Conservation (phyloP, 2,888 invertebrate species). For the Prosapia bicincta region DNA sequence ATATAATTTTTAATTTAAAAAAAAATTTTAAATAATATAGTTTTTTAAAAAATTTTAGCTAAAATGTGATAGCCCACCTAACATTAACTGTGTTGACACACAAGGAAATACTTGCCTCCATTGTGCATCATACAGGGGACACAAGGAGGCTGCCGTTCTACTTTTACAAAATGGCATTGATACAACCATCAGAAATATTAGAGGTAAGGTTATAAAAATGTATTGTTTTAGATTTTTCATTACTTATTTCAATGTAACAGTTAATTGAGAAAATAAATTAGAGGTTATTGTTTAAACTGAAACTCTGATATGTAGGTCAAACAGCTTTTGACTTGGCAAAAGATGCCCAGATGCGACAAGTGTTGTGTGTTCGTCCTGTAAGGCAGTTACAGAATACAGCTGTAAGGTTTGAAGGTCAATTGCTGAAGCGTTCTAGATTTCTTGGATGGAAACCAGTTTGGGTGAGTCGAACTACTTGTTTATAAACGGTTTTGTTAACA, state of each 20-base stretch:
- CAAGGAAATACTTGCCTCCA: constrained; percentile 65
- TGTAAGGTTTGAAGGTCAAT: constrained; percentile 59
- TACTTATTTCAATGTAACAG: too few species aligned
- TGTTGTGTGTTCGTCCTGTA: constrained; percentile 60
- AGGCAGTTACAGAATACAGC: constrained; percentile 57
- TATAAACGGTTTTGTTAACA: too few species aligned
- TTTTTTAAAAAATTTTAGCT: constrained; percentile 47
- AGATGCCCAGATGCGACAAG: constrained; percentile 60
- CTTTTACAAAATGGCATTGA: constrained; percentile 64
- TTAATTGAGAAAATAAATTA: too few species aligned
- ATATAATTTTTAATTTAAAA: not conserved
- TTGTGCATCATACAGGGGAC: constrained; percentile 62
- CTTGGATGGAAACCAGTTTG: constrained; percentile 63
- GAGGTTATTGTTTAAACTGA: too few species aligned
- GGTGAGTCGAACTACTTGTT: too few species aligned
- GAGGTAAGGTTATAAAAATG: constrained; percentile 53
- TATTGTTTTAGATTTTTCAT: too few species aligned
- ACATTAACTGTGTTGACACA: constrained; percentile 60
- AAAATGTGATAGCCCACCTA: constrained; percentile 54
- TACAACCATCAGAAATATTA: constrained; percentile 56
- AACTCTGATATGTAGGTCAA: constrained; percentile 51
- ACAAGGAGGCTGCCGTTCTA: constrained; percentile 59
- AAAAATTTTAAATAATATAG: too few species aligned
- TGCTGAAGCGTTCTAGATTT: constrained; percentile 59
- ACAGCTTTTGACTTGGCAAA: constrained; percentile 58